These are phyloP conservation scores for Plutella xylostella DNA, from an alignment of 2,888 invertebrate genomes.

Conservation along the genomic window DNA sequence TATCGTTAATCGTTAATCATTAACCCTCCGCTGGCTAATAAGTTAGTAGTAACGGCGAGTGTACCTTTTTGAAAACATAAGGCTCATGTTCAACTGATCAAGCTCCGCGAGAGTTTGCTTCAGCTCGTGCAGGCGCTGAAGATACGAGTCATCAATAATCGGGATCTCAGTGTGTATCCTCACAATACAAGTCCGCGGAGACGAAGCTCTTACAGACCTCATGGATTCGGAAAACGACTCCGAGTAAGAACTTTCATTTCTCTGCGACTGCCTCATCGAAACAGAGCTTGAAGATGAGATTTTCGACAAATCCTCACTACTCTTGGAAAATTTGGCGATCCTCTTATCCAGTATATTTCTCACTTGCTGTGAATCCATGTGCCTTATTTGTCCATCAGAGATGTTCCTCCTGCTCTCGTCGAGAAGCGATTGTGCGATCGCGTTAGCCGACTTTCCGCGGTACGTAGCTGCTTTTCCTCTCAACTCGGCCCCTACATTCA, in stretches of 20 bases:
- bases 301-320: too few species aligned
- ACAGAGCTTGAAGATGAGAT: not conserved
- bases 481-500: constrained; percentile 59
- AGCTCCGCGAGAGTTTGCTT: constrained; percentile 74
- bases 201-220: constrained; percentile 34
- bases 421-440: constrained; percentile 75
- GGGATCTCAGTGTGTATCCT: constrained; percentile 46
- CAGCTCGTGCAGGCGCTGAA: constrained; percentile 69
- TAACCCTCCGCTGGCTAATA: too few species aligned
- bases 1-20: too few species aligned
- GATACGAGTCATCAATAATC: constrained; percentile 64
- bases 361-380: constrained; percentile 33
- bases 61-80: constrained; percentile 76
- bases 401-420: constrained; percentile 71
- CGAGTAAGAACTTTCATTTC: constrained; percentile 25
- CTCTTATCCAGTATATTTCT: constrained; percentile 27
- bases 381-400: constrained; percentile 40
- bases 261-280: not conserved
- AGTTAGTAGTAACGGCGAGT: too few species aligned
- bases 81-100: constrained; percentile 69
- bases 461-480: constrained; percentile 69
- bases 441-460: constrained; percentile 81
- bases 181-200: constrained; percentile 45
- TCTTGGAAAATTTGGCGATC: not conserved
- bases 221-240: constrained; percentile 36